Percentiles rank a stretch among this genome's conserved stretches.
phyloP scores from a whole-genome alignment of 2,888 invertebrate genomes.

The Cantharis rufa region DNA sequence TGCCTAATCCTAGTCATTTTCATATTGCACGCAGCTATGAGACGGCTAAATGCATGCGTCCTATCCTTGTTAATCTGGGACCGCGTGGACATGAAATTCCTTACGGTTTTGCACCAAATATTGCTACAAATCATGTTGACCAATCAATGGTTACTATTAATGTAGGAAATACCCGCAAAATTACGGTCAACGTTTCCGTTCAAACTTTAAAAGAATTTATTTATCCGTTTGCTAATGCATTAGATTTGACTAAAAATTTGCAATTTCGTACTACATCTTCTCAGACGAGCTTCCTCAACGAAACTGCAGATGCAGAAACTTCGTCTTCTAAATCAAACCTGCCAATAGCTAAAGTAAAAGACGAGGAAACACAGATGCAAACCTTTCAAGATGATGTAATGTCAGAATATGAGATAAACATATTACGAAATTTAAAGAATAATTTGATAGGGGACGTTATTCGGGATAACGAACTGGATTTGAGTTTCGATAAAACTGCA shows the following conservation, averaged over 20 bases:
- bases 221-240: constrained; percentile 47
- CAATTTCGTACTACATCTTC: constrained; percentile 37
- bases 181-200: constrained; percentile 47
- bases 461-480: constrained; percentile 8
- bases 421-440: constrained; percentile 34
- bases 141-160: constrained; percentile 44
- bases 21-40: constrained; percentile 48
- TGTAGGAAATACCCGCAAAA: constrained; percentile 41
- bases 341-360: not conserved
- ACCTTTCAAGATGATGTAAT: not conserved
- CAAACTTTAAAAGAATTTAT: constrained; percentile 49
- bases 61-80: constrained; percentile 41
- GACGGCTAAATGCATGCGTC: constrained; percentile 42
- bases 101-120: constrained; percentile 18
- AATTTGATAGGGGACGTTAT: constrained; percentile 28
- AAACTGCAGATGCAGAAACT: not conserved
- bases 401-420: constrained; percentile 34
- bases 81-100: constrained; percentile 18
- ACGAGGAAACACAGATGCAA: not conserved
- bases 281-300: constrained; percentile 45
- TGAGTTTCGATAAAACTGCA: constrained; percentile 5
- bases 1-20: constrained; percentile 54
- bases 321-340: not conserved
- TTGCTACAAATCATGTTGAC: constrained; percentile 16
- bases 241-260: constrained; percentile 40